A percentile compares a stretch with the other conserved stretches of the same genome.
Conservation (phyloP, 2,113 vertebrate species). For the Turnix velox region DNA sequence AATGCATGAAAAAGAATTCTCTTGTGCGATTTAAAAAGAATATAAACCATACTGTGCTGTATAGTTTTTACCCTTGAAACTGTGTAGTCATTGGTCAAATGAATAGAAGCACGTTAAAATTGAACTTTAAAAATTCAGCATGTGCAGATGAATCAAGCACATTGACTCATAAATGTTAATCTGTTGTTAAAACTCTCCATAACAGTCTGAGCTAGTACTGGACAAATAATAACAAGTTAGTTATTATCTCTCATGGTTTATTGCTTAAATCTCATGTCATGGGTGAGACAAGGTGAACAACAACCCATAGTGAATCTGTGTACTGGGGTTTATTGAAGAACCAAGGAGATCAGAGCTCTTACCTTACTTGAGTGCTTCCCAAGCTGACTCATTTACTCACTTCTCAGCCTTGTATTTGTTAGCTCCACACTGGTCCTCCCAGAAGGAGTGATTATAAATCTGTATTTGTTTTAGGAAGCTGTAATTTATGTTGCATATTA, state of each 20-base stretch:
- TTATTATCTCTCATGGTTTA: neutral
- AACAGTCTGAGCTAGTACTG: slow-evolving; percentile 2
- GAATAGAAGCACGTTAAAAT: slow-evolving; percentile 56
- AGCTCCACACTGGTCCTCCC: neutral
- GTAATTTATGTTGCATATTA: neutral
- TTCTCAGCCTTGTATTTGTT: neutral
- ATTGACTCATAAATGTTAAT: slow-evolving; percentile 54
- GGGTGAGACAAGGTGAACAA: neutral
- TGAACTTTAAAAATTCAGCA: slow-evolving; percentile 57
- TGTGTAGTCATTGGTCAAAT: slow-evolving; percentile 60
- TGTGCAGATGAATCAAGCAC: slow-evolving; percentile 49
- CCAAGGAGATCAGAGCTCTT: neutral
- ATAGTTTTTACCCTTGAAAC: slow-evolving; percentile 46
- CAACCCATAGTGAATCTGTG: neutral
- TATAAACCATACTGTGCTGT: slow-evolving; percentile 16
- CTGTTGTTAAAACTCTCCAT: neutral
- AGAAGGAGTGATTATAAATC: neutral
- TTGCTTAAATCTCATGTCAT: neutral
- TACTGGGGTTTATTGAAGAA: neutral
- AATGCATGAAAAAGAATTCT: slow-evolving; percentile 56
- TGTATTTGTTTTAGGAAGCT: neutral
- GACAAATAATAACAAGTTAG: neutral
- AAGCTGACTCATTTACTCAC: neutral
- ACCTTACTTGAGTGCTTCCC: neutral
- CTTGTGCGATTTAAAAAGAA: slow-evolving; percentile 61